Conservation (phyloP, 2,797 vertebrate species). For the Hippopotamyrus pictus region DNA sequence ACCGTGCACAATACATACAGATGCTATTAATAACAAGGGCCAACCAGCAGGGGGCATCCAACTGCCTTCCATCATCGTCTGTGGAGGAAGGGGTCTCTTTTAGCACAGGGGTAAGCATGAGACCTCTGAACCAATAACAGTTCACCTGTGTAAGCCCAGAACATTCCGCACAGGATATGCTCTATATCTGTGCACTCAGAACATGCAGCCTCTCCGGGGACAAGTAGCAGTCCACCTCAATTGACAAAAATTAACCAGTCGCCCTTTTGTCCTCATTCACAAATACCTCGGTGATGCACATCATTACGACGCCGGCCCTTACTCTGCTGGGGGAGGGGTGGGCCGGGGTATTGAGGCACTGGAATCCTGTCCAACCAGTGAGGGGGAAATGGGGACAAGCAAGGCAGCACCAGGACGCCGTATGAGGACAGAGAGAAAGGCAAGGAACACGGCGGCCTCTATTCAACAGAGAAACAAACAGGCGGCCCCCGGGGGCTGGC, state of each 20-base stretch:
- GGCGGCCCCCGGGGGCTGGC: neutral
- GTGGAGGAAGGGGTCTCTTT: neutral
- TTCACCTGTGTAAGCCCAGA: neutral
- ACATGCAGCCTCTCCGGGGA: neutral
- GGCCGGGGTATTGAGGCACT: neutral
- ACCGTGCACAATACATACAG: neutral
- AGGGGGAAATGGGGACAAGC: neutral
- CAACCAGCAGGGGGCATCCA: neutral
- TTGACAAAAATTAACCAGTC: neutral
- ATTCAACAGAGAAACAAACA: neutral
- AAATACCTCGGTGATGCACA: neutral
- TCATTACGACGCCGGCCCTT: neutral
- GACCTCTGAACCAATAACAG: neutral
- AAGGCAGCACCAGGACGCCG: neutral
- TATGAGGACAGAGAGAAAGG: neutral
- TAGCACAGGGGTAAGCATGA: neutral
- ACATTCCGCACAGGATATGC: neutral
- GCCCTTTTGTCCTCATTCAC: neutral
- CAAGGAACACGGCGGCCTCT: neutral
- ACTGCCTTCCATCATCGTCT: neutral
- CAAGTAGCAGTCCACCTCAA: neutral
- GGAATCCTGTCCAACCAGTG: neutral
- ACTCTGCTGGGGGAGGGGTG: neutral
- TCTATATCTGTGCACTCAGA: neutral
- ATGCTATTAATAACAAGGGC: neutral